Conservation (phyloP, 1,140 invertebrate species). For the Semibalanus balanoides region DNA sequence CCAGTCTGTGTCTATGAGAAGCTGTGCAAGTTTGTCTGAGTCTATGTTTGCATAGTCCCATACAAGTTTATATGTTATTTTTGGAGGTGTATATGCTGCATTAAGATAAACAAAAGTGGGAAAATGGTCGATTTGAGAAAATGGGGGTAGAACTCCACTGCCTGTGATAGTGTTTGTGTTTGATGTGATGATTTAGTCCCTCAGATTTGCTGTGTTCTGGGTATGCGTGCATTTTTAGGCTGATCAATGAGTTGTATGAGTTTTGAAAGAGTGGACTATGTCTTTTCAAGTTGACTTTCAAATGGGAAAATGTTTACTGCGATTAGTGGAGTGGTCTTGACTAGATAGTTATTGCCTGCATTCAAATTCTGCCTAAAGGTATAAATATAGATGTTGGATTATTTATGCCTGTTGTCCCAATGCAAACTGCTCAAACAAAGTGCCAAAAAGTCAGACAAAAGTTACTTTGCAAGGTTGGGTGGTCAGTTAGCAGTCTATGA, state of each 20-base stretch:
- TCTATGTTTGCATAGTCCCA: background rate
- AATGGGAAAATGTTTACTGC: background rate
- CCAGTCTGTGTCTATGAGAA: background rate
- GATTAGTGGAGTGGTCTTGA: background rate
- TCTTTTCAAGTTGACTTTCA: background rate
- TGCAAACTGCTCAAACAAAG: background rate
- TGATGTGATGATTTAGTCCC: background rate
- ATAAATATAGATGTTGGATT: background rate
- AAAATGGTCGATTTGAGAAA: background rate
- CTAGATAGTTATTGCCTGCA: background rate
- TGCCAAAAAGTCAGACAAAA: background rate
- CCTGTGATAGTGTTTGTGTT: background rate
- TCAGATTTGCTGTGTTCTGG: background rate
- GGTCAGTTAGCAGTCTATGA: background rate
- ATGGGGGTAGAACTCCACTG: background rate
- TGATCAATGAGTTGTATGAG: background rate
- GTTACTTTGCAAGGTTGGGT: background rate
- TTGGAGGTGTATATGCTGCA: background rate
- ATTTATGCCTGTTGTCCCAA: background rate
- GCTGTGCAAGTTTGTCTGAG: background rate
- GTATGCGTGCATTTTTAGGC: background rate
- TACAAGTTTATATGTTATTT: background rate
- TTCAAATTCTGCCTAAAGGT: background rate
- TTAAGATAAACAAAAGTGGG: background rate
- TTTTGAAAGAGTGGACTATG: background rate